These are phyloP conservation scores for Chironomus striatipennis DNA, from an alignment of 1,140 invertebrate species.

Conservation along the genomic window DNA sequence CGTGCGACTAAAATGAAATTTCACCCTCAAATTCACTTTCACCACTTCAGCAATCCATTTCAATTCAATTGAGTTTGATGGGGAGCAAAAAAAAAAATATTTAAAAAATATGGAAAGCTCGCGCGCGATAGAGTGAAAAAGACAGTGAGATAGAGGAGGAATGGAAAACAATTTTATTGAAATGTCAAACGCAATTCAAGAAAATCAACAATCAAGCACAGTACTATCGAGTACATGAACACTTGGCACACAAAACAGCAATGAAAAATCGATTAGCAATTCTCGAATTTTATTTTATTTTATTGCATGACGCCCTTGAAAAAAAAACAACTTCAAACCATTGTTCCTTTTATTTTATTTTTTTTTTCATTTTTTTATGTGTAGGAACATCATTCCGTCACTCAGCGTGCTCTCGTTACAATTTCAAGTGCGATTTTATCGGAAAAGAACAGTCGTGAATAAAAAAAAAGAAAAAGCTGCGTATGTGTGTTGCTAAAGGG, in stretches of 20 bases:
- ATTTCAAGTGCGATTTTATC: neutral
- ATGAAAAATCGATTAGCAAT: constrained; percentile 14
- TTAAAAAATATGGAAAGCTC: too few species aligned
- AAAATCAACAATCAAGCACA: neutral
- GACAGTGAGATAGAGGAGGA: too few species aligned
- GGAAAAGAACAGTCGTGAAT: neutral
- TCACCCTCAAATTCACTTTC: too few species aligned
- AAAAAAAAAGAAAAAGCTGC: too few species aligned
- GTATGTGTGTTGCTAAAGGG: neutral
- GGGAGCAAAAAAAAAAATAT: too few species aligned
- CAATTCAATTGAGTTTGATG: too few species aligned
- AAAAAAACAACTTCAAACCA: neutral
- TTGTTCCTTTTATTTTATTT: too few species aligned
- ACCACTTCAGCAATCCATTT: too few species aligned
- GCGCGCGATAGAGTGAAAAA: too few species aligned
- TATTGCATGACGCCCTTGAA: constrained; percentile 11
- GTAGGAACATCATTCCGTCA: neutral
- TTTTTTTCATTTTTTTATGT: too few species aligned
- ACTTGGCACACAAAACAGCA: constrained; percentile 1
- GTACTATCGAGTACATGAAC: neutral
- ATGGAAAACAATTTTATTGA: neutral
- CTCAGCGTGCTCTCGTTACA: constrained; percentile 1
- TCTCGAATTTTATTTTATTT: too few species aligned
- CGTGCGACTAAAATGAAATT: too few species aligned
- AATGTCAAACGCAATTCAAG: constrained; percentile 2